Base-by-base conservation (phyloP, 2,888 invertebrate species). In the Malthinus seriepunctatus region DNA sequence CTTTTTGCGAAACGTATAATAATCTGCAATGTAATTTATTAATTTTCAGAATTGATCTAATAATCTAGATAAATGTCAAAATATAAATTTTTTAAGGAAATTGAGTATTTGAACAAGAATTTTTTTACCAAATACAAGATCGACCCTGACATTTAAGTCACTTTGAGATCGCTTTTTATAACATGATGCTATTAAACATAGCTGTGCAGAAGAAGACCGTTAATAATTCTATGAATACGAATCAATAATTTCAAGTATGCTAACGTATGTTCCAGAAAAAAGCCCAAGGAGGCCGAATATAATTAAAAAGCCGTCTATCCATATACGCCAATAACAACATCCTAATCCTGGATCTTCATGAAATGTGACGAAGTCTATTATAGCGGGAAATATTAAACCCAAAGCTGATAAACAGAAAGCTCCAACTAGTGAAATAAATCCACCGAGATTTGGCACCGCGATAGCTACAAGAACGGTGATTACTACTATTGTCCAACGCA, bases 391-490 rank as follows among this genome's bases (percentile, higher is more conserved):
- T 72, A 97, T 95, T 32, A 97, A 83, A 15, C 96, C 96, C 49
- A 97, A 83, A 62, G 93, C 93, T 15, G 95, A 95, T 33, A 95
- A 83, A 69, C 95, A 95, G 1, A 97, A 89, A 37, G 96, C 95
- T 42, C 97, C 97, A 3, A 97, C 94, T n/a, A 97, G 81, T 0
- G 95, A 93, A 64, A 97, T 97, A 75, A 96, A 94, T 1, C 95
- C 90, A 0, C 93, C 95, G 44, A 97, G 81, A 69, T 95, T 89
- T 2, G 96, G 96, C 59, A 96, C 88, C 6, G 91, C 86, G 51
- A 92, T 89, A 2, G 96, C 95, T 66, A 93, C 84, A 42, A 82
- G 81, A 49, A 95, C 88, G 68, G 90, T 90, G 67, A n/a, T n/a
- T n/a, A 86, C 73, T 0, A 84, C 70, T 51, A 97, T 90, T 37